Evolutionary conservation across 2,797 vertebrate species (phyloP), one percentile per base, ranked within the genome.

Genomic region (Labeo calbasu): DNA sequence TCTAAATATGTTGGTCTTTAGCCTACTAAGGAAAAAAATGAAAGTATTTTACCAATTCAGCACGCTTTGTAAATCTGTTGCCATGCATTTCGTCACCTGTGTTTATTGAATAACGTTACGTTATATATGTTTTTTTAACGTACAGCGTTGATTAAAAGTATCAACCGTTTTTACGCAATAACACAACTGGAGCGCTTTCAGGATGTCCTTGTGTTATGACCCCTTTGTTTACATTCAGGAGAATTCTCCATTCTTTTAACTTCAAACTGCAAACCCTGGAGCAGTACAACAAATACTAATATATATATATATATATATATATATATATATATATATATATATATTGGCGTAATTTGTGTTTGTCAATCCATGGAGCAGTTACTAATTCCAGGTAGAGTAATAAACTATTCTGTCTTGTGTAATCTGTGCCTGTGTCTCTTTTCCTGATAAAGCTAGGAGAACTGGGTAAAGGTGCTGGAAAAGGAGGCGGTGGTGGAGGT

Each of bases 391-490:
- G 7, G 11, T 25, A n/a, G 1, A 63, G 48, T 46, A 77, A 57
- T 73, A 57, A 77, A 77, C 71, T 1, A 23, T 68, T 68, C 6
- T 70, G 9, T 59, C 65, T 77, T 77, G 63, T 57, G 63, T 17
- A 83, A 83, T 77, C 10, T 53, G 19, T 75, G 13, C 13, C n/a
- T n/a, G 28, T n/a, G 28, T 73, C 43, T 55, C 15, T 48, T 5
- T 40, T 13, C 19, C 21, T 70, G 25, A 84, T 87, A 48, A 91
- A 98, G 97, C 88, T 97, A 55, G 96, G 96, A 0, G 96, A 97
- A 79, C 87, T 97, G 90, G 96, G 96, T 0, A 95, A 93, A 87
- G 96, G 96, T 55, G 96, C 95, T 14, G 96, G 96, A 0, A 95
- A 96, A 89, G 93, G 94, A 53, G 95, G 96, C 1, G 92, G 96